A percentile compares a stretch with the other conserved stretches of the same genome.
Evolutionary conservation across 2,113 vertebrate genomes (phyloP).

Genomic region (Alligator sinensis): DNA sequence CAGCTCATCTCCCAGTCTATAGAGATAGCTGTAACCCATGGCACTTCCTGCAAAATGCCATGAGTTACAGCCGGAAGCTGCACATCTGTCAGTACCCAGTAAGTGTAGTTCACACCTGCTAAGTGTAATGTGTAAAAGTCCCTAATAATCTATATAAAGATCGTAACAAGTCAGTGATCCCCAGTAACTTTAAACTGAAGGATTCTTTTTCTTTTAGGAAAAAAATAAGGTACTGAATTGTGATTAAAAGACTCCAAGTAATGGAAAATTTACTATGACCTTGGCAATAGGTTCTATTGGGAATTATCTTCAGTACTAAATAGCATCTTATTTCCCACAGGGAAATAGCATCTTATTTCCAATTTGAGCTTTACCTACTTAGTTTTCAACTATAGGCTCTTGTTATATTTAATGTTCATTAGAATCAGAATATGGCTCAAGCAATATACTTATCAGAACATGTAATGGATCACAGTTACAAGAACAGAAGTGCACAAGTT

Average conservation of each 20-base stretch:
- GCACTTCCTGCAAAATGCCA: no score
- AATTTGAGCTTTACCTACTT: accelerated
- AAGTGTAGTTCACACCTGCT: no score
- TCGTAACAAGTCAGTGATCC: no score
- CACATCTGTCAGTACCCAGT: no score
- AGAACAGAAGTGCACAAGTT: background rate
- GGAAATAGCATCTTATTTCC: background rate
- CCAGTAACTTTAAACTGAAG: no score
- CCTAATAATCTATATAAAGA: no score
- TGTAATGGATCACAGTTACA: background rate
- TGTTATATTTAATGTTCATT: background rate
- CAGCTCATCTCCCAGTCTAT: no score
- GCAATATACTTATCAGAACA: background rate
- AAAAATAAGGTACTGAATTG: background rate
- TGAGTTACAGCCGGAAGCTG: no score
- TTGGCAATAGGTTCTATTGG: background rate
- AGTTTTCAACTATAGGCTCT: background rate
- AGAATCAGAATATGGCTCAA: background rate
- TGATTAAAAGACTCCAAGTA: background rate
- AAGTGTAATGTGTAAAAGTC: no score
- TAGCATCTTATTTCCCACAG: background rate
- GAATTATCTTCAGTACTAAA: background rate
- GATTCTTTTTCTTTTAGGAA: background rate
- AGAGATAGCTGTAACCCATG: no score
- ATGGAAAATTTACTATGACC: background rate